Conservation (phyloP, 2,113 vertebrate genomes). For the Cryptotis parvus region DNA sequence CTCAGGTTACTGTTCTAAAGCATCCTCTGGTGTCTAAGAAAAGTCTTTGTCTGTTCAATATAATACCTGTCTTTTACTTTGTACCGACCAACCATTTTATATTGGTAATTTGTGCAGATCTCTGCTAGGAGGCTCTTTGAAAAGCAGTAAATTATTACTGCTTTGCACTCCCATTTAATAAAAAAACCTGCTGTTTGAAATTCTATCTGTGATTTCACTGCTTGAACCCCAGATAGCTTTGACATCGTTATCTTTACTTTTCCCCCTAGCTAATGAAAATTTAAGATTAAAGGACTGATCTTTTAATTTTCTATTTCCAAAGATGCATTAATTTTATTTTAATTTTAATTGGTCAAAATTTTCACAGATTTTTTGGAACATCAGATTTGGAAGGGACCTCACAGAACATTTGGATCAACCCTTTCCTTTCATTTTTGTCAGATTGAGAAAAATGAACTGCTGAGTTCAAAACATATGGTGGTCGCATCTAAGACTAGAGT, state of each 20-base stretch:
- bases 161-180: constrained; percentile 70
- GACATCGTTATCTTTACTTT: constrained; percentile 46
- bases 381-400: constrained; percentile 6
- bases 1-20: constrained; percentile 1
- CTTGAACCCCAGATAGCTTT: constrained; percentile 22
- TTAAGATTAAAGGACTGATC: constrained; percentile 24
- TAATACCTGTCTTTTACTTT: constrained; percentile 25
- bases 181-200: constrained; percentile 47
- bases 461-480: neutral
- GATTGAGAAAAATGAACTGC: constrained; percentile 9
- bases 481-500: constrained; percentile 9
- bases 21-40: neutral
- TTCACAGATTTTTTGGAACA: constrained; percentile 24
- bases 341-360: constrained; percentile 30
- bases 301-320: constrained; percentile 55
- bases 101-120: constrained; percentile 45
- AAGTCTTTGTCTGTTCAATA: constrained; percentile 10
- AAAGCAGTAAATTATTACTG: constrained; percentile 38
- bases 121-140: constrained; percentile 55
- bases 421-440: constrained; percentile 33
- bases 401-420: constrained; percentile 18
- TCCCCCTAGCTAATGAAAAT: constrained; percentile 54
- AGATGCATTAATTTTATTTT: constrained; percentile 45
- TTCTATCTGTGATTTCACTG: constrained; percentile 57
- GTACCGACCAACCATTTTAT: constrained; percentile 43